A percentile compares a stretch with the other conserved stretches of the same genome.
Conservation (phyloP, 2,888 invertebrate species). For the Tetragonula carbonaria region DNA sequence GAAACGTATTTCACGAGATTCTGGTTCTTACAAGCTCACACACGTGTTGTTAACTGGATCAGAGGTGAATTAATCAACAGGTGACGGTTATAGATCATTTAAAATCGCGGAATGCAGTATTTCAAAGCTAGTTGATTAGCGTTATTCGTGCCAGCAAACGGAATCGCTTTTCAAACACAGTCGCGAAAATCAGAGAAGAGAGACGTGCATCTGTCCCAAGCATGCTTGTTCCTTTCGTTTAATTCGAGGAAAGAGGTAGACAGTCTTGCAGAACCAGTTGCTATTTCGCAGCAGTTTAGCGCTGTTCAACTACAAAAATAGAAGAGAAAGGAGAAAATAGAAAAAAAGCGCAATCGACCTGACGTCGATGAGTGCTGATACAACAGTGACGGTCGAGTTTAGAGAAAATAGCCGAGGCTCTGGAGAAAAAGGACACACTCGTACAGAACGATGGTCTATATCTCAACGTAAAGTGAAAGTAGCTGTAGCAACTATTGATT, state of each 20-base stretch:
- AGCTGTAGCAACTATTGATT: no score
- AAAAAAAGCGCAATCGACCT: slow-evolving; percentile 52
- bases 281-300: slow-evolving; percentile 23
- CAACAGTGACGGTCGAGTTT: slow-evolving; percentile 3
- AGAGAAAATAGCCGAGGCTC: background rate
- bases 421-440: background rate
- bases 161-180: background rate
- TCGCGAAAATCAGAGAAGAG: background rate
- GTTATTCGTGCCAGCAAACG: background rate
- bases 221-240: background rate
- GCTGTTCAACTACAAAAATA: slow-evolving; percentile 27
- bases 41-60: slow-evolving; percentile 32
- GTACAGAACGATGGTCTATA: slow-evolving; percentile 6
- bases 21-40: slow-evolving; percentile 76
- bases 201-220: background rate
- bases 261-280: slow-evolving; percentile 73
- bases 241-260: slow-evolving; percentile 23
- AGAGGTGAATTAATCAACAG: slow-evolving; percentile 9
- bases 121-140: slow-evolving; percentile 7
- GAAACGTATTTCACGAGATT: slow-evolving; percentile 72
- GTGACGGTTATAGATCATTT: background rate
- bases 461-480: background rate
- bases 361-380: background rate
- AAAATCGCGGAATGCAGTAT: background rate
- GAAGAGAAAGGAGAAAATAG: slow-evolving; percentile 39